Conservation (phyloP, 2,888 invertebrate species). For the Eurois occulta region DNA sequence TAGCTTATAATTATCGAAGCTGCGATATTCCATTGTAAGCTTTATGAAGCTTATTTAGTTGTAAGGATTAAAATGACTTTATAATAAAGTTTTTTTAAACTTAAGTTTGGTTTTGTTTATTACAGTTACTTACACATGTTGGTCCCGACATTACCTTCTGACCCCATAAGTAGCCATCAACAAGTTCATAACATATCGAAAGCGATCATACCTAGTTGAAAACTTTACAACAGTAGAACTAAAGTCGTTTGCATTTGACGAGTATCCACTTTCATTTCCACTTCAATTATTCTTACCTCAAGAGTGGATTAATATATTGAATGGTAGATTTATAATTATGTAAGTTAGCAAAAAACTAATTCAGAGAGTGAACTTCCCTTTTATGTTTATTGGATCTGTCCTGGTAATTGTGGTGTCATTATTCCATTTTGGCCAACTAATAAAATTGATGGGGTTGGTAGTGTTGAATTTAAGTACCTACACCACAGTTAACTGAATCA, state of each 20-base stretch:
- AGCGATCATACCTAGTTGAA: slow-evolving; percentile 11
- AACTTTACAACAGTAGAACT: slow-evolving; percentile 32
- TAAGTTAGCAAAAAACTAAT: not conserved
- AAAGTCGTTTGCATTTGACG: slow-evolving; percentile 34
- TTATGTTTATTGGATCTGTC: too few species aligned
- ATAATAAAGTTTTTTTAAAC: slow-evolving; percentile 80
- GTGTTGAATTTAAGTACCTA: too few species aligned
- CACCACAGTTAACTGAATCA: too few species aligned
- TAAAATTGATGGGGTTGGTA: not conserved
- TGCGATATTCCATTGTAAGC: slow-evolving; percentile 86
- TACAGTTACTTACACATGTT: not conserved
- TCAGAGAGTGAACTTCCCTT: not conserved
- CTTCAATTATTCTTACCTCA: not conserved
- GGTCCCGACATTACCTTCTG: not conserved
- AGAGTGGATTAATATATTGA: not conserved
- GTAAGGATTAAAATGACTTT: slow-evolving; percentile 84
- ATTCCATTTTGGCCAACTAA: not conserved
- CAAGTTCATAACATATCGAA: slow-evolving; percentile 12
- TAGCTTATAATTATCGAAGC: slow-evolving; percentile 86
- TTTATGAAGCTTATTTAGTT: slow-evolving; percentile 87
- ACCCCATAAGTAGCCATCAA: not conserved
- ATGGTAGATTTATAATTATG: not conserved
- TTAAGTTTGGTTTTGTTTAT: slow-evolving; percentile 16
- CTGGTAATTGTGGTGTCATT: not conserved
- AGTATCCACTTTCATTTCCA: not conserved